phyloP scores from a whole-genome alignment of 2,113 vertebrate species.

The Neopipo cinnamomea region DNA sequence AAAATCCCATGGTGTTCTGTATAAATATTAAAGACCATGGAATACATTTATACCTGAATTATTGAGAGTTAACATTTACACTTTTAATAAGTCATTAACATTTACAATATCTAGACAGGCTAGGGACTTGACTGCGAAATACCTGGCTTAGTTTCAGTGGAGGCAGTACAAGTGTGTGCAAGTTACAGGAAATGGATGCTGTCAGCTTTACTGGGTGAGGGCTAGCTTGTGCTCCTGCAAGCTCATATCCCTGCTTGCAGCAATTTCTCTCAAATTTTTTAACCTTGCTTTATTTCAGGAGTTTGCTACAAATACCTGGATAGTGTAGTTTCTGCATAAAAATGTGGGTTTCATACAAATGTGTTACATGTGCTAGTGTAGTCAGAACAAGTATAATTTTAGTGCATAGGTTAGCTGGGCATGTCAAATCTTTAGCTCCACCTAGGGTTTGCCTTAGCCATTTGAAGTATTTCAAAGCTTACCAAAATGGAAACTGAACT shows the following conservation, averaged over 20 bases:
- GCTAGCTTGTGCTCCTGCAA: neutral
- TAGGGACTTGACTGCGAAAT: neutral
- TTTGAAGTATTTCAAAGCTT: neutral
- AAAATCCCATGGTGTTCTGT: neutral
- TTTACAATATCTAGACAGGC: neutral
- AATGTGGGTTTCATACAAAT: neutral
- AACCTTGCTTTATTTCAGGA: neutral
- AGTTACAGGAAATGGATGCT: accelerated
- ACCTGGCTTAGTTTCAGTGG: neutral
- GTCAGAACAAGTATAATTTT: neutral
- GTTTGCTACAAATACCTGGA: neutral
- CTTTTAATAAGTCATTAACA: neutral
- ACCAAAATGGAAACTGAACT: neutral
- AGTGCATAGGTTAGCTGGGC: neutral
- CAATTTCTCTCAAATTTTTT: neutral
- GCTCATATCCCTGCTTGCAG: neutral
- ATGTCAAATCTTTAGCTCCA: conserved; percentile 1
- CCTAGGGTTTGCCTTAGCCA: neutral
- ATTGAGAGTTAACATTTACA: neutral
- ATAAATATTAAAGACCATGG: neutral
- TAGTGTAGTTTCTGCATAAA: neutral
- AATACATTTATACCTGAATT: neutral
- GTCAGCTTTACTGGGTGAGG: neutral
- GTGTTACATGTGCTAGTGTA: neutral
- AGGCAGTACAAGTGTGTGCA: neutral